phyloP scores from a whole-genome alignment of 2,113 vertebrate species.

The Ciconia maguari region DNA sequence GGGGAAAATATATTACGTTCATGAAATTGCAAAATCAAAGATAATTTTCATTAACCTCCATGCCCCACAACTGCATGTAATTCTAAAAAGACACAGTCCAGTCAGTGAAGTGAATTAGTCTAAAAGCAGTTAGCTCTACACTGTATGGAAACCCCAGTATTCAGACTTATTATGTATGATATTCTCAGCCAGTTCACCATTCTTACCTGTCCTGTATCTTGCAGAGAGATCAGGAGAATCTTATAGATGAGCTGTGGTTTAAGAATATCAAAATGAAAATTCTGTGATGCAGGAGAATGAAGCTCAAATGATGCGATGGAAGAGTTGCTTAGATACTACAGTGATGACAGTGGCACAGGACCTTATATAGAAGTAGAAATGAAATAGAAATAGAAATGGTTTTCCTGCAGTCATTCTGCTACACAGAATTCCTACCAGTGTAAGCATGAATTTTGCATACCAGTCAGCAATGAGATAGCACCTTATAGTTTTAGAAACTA shows the following conservation, averaged over 20 bases:
- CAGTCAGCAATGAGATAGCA: background rate
- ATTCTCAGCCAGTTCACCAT: background rate
- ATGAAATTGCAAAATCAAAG: background rate
- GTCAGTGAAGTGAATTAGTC: background rate
- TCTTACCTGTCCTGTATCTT: background rate
- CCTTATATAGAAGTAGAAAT: background rate
- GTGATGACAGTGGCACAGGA: background rate
- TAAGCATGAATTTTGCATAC: background rate
- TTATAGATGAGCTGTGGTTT: background rate
- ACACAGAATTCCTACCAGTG: background rate
- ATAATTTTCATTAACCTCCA: background rate
- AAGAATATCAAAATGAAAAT: background rate
- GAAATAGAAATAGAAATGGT: background rate
- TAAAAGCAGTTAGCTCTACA: background rate
- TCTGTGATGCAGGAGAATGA: background rate
- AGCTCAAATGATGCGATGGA: background rate
- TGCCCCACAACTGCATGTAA: background rate
- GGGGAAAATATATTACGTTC: background rate
- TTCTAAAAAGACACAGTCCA: background rate
- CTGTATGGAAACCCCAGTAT: background rate
- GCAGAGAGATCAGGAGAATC: background rate
- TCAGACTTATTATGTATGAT: background rate
- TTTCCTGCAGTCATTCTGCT: background rate
- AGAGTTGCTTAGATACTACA: constrained; percentile 34
- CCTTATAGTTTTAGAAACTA: background rate